Evolutionary conservation across 2,113 vertebrate genomes (phyloP).

Genomic region (Myrmecophaga tridactyla): DNA sequence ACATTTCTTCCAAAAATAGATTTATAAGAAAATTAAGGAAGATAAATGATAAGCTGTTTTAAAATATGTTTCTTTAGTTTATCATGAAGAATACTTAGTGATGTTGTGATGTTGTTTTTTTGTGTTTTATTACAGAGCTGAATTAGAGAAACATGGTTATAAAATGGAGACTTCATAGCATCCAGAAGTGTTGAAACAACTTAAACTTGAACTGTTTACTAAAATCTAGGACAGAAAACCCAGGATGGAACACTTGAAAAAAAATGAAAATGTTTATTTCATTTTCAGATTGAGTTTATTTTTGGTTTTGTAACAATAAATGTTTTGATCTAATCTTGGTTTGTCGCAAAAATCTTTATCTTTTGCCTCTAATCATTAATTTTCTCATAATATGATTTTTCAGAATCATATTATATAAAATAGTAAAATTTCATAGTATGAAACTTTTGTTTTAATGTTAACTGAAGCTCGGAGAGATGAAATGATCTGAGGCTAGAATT

Average conservation of each 20-base stretch:
- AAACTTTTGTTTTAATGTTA: not conserved
- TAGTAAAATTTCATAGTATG: not conserved
- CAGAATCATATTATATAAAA: not conserved
- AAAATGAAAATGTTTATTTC: slow-evolving; percentile 63
- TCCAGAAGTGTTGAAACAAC: no score
- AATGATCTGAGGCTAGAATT: slow-evolving; percentile 11
- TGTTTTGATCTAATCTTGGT: slow-evolving; percentile 59
- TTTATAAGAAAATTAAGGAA: slow-evolving; percentile 38
- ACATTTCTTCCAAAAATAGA: slow-evolving; percentile 1
- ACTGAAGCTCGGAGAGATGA: not conserved
- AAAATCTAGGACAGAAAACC: not conserved
- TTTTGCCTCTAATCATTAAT: slow-evolving; percentile 38
- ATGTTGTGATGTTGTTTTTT: slow-evolving; percentile 11
- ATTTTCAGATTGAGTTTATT: slow-evolving; percentile 59
- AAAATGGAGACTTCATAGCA: no score
- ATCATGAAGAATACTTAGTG: not conserved
- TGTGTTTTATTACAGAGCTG: no score
- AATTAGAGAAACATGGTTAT: no score
- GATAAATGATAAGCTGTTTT: not conserved
- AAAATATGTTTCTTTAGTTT: no score
- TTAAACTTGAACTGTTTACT: no score
- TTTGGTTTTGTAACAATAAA: slow-evolving; percentile 75
- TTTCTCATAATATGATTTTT: slow-evolving; percentile 52
- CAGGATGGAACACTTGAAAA: slow-evolving; percentile 21
- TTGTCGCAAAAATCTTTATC: slow-evolving; percentile 54